Evolutionary conservation across 2,113 vertebrate species (phyloP).

Genomic region (Syrmaticus mikado): DNA sequence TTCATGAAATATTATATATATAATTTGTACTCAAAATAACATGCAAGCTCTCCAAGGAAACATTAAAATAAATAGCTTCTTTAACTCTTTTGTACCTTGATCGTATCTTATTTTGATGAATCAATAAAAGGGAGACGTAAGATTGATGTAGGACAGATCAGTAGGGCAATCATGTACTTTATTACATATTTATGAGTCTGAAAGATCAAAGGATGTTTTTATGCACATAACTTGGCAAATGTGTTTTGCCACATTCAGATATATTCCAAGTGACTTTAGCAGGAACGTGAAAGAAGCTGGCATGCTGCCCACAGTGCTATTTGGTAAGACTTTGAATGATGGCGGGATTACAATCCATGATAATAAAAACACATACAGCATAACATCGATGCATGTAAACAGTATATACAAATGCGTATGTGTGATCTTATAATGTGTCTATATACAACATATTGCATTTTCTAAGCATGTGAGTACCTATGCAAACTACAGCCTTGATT

Average conservation of each 20-base stretch:
- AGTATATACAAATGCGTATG: constrained; percentile 70
- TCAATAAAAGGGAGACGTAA: constrained; percentile 77
- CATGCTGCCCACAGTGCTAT: constrained; percentile 77
- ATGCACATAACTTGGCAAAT: constrained; percentile 84
- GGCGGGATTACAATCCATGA: constrained; percentile 76
- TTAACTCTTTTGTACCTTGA: constrained; percentile 85
- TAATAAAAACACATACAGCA: constrained; percentile 76
- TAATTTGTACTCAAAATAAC: constrained; percentile 83
- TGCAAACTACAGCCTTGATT: neutral
- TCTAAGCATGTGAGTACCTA: constrained; percentile 44
- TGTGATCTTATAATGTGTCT: constrained; percentile 65
- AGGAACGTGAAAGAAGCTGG: constrained; percentile 78
- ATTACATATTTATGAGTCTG: constrained; percentile 85
- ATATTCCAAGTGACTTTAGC: constrained; percentile 83
- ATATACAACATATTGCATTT: constrained; percentile 65
- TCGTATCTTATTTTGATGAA: constrained; percentile 84
- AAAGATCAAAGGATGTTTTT: constrained; percentile 86
- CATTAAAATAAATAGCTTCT: constrained; percentile 85
- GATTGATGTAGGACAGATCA: constrained; percentile 83
- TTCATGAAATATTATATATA: constrained; percentile 82
- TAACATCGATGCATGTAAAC: constrained; percentile 68
- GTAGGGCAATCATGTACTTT: constrained; percentile 80
- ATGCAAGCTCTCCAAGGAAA: constrained; percentile 79
- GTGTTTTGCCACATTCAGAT: constrained; percentile 78
- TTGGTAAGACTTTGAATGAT: constrained; percentile 81